Evolutionary conservation across 2,113 vertebrate species (phyloP).

Genomic region (Planiliza haematocheilus): DNA sequence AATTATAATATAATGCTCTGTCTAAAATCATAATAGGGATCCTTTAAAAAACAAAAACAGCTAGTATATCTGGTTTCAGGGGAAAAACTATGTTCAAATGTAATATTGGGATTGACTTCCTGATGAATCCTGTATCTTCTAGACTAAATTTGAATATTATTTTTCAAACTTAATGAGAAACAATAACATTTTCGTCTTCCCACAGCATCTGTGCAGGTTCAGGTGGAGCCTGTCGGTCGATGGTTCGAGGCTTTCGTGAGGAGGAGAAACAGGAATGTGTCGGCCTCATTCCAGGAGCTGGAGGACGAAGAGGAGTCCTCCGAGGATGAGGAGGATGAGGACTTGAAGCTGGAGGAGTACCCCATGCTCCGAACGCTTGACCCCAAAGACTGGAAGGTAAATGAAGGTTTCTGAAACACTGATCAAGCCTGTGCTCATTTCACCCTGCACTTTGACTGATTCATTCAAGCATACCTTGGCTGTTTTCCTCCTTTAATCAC

Average conservation of each 20-base stretch:
- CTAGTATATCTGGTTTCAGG: too few species aligned
- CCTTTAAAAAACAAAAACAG: too few species aligned
- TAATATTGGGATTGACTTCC: background rate
- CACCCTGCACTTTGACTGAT: background rate
- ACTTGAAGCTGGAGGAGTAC: conserved; percentile 94
- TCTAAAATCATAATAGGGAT: too few species aligned
- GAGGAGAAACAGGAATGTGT: conserved; percentile 93
- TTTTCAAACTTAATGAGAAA: background rate
- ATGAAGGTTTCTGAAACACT: background rate
- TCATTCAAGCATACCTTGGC: too few species aligned
- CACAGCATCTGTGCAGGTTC: conserved; percentile 91
- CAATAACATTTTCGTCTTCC: background rate
- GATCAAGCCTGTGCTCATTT: background rate
- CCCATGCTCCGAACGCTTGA: conserved; percentile 96
- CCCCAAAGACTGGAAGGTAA: conserved; percentile 99
- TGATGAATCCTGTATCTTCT: background rate
- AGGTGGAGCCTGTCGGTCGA: conserved; percentile 96
- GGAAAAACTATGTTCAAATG: too few species aligned
- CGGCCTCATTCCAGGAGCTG: conserved; percentile 96
- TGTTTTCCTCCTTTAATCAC: too few species aligned
- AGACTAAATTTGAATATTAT: background rate
- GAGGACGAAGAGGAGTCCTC: conserved; percentile 96
- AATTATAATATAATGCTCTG: too few species aligned
- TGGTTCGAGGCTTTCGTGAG: conserved; percentile 98
- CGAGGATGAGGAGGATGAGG: conserved; percentile 96